phyloP scores from a whole-genome alignment of 92 coral and sea anemone species.

The Phenganax marumi region DNA sequence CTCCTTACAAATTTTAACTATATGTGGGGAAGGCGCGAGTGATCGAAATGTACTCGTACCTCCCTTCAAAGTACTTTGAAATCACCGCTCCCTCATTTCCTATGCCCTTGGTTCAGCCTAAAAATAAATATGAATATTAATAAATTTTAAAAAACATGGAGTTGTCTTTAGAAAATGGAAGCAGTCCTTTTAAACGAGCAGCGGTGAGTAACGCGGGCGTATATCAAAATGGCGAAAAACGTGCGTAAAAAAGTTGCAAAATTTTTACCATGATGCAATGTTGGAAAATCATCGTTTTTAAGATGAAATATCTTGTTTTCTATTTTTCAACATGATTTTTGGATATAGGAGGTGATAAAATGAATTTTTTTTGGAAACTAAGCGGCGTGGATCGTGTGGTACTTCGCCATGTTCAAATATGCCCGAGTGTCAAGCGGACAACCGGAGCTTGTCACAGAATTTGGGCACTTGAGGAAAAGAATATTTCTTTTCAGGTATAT shows the following conservation, averaged over 20 bases:
- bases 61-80: too few species aligned
- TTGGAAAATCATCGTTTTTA: not conserved
- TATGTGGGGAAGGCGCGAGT: too few species aligned
- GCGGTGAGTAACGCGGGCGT: conserved; percentile 18
- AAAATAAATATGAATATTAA: not conserved
- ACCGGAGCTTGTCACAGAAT: too few species aligned
- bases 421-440: not conserved
- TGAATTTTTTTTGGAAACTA: conserved; percentile 6
- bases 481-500: not conserved
- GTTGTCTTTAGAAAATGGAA: not conserved
- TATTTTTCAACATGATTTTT: not conserved
- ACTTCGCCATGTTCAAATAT: conserved; percentile 3
- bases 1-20: too few species aligned
- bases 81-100: too few species aligned
- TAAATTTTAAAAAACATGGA: not conserved
- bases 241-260: not conserved
- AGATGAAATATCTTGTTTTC: not conserved
- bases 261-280: conserved; percentile 15
- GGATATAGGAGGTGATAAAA: conserved; percentile 2
- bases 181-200: conserved; percentile 9
- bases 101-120: too few species aligned
- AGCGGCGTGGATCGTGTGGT: not conserved
- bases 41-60: too few species aligned
- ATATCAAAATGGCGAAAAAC: conserved; percentile 23
- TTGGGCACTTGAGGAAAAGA: not conserved